Evolutionary conservation across 2,797 vertebrate genomes (phyloP).

Genomic region (Urosaurus nigricauda): DNA sequence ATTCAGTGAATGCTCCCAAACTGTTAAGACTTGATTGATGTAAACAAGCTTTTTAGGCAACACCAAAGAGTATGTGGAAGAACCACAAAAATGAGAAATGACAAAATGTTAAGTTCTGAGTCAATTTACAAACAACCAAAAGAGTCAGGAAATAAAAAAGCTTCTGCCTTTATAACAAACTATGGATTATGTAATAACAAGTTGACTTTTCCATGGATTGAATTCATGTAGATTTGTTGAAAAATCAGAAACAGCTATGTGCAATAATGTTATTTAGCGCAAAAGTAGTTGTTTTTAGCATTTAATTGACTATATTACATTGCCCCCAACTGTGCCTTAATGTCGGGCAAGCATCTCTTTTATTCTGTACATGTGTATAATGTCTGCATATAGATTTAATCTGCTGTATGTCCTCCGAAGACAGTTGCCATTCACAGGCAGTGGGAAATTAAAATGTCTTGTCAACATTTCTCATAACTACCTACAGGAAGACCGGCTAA

Average conservation of each 20-base stretch:
- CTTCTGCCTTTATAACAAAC: no score
- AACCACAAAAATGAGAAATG: no score
- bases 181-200: no score
- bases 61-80: neutral
- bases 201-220: no score
- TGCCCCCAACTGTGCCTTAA: neutral
- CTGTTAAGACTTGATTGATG: neutral
- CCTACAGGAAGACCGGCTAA: neutral
- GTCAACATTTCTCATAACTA: neutral
- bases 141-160: no score
- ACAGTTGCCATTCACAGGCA: neutral
- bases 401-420: neutral
- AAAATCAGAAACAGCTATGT: no score
- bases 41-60: neutral
- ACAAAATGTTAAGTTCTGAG: no score
- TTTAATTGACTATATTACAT: neutral
- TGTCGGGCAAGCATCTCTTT: neutral
- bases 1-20: neutral
- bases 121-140: no score
- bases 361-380: neutral
- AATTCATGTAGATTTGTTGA: no score
- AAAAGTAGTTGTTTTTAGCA: neutral
- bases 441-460: neutral
- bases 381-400: neutral
- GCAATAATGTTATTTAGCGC: no score